Percentiles rank a stretch among this genome's conserved stretches.
Conservation (phyloP, 1,140 invertebrate genomes). For the Portunus trituberculatus region DNA sequence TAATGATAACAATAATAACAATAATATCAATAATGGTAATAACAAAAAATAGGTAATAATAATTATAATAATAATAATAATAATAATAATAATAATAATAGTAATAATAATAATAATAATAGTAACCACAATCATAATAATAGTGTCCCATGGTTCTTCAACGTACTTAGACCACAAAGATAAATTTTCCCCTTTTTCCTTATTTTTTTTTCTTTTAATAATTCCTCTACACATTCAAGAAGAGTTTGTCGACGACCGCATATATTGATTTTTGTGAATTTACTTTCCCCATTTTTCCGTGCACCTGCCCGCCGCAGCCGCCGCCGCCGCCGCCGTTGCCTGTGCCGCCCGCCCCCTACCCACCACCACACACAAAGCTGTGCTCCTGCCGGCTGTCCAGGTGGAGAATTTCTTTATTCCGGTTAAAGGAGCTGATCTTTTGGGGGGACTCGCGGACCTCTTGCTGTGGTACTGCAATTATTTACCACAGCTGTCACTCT, state of each 20-base stretch:
- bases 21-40: no score
- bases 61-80: background rate
- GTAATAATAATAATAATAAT: background rate
- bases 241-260: background rate
- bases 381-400: background rate
- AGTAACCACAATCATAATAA: no score
- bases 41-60: background rate
- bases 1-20: no score
- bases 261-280: constrained; percentile 3
- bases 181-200: no score
- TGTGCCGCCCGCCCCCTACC: background rate
- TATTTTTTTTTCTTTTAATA: background rate
- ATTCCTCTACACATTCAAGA: background rate
- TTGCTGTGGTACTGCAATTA: background rate
- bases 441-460: constrained; percentile 6
- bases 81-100: no score
- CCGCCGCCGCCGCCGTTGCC: background rate
- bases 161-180: no score
- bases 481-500: background rate
- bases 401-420: constrained; percentile 22
- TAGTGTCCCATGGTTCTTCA: no score
- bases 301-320: background rate
- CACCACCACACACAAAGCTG: constrained; percentile 4
- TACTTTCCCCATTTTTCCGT: constrained; percentile 13
- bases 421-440: constrained; percentile 12